These are phyloP conservation scores for Leptinotarsa peninsularis DNA, from an alignment of 2,888 invertebrate species.

Conservation along the genomic window DNA sequence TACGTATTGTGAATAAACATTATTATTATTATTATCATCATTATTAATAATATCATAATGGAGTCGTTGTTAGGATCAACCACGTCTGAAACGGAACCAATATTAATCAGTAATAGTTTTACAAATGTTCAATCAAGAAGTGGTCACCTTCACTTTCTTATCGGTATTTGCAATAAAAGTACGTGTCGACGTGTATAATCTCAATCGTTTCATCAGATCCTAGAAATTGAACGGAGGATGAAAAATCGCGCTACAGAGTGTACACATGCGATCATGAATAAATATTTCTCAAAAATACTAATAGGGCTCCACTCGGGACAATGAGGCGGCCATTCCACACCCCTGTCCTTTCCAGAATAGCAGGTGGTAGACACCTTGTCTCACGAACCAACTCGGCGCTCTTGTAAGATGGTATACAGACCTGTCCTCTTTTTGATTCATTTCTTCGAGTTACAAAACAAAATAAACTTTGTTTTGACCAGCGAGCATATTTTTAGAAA, in stretches of 20 bases:
- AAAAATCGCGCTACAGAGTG: not conserved
- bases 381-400: not conserved
- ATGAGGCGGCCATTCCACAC: not conserved
- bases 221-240: not conserved
- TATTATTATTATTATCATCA: too few relatives aligned
- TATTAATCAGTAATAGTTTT: too few relatives aligned
- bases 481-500: conserved; percentile 40
- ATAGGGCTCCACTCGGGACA: not conserved
- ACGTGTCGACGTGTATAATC: conserved; percentile 22
- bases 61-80: too few relatives aligned
- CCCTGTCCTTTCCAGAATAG: not conserved
- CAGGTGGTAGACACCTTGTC: not conserved
- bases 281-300: not conserved
- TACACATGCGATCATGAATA: not conserved
- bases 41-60: too few relatives aligned
- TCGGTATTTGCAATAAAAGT: not conserved
- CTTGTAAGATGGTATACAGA: not conserved
- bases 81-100: too few relatives aligned
- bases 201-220: conserved; percentile 9
- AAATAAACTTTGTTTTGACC: conserved; percentile 36
- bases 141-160: not conserved
- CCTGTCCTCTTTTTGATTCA: conserved; percentile 15
- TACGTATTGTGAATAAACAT: too few relatives aligned
- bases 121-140: too few relatives aligned
- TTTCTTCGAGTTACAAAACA: conserved; percentile 29